phyloP scores from a whole-genome alignment of 2,113 vertebrate genomes.

The Gallinago undulata region DNA sequence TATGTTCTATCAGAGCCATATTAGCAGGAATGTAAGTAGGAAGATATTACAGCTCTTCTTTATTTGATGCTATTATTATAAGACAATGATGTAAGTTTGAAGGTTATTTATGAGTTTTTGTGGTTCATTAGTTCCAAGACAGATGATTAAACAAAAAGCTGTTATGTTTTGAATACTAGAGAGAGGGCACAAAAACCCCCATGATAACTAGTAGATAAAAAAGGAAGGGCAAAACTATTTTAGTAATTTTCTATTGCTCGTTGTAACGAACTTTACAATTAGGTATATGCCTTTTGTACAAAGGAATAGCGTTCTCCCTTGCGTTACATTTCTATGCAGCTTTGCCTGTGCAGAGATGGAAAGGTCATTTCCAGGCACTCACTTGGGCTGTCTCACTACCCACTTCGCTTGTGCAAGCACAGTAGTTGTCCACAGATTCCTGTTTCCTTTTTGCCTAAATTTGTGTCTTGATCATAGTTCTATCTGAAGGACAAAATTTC shows the following conservation, averaged over 20 bases:
- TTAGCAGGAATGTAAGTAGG: background rate
- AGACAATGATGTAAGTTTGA: background rate
- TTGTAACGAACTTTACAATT: background rate
- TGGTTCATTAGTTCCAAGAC: background rate
- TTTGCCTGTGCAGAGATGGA: background rate
- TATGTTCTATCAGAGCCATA: background rate
- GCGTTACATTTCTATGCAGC: background rate
- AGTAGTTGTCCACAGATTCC: background rate
- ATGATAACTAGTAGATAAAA: background rate
- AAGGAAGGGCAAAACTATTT: background rate
- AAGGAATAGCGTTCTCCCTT: background rate
- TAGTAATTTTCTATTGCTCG: background rate
- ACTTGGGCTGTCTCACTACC: background rate
- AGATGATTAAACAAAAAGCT: background rate
- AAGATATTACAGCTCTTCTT: background rate
- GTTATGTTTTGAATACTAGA: background rate
- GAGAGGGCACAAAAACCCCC: background rate
- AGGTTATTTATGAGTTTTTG: background rate
- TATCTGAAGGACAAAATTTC: conserved; percentile 7
- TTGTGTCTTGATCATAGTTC: background rate
- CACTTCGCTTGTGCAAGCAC: background rate
- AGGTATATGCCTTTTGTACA: background rate
- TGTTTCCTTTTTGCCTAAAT: background rate
- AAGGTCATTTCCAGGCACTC: background rate
- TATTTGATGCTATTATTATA: background rate